These are phyloP conservation scores for Dorcus parallelipipedus DNA, from an alignment of 2,888 invertebrate genomes.

Conservation along the genomic window DNA sequence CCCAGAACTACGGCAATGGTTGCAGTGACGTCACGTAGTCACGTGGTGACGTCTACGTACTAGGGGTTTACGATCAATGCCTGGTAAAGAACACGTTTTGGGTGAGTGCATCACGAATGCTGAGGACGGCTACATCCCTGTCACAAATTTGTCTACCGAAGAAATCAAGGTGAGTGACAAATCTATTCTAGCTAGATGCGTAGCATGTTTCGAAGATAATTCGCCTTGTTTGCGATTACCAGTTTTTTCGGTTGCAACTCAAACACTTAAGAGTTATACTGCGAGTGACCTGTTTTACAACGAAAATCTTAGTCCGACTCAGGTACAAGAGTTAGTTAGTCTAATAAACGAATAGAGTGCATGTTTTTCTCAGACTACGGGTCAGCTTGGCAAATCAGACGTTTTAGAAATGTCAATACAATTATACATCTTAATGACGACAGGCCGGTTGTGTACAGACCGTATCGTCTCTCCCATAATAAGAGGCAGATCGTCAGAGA, in stretches of 20 bases:
- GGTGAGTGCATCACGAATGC: constrained; percentile 1
- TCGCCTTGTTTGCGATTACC: neutral
- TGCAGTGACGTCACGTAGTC: neutral
- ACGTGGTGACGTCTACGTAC: constrained; percentile 1
- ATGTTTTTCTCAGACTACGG: constrained; percentile 5
- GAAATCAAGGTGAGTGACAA: neutral
- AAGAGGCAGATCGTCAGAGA: constrained; percentile 22
- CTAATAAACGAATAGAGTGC: constrained; percentile 6
- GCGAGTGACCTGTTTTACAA: neutral
- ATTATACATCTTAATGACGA: constrained; percentile 29
- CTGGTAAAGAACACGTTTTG: neutral
- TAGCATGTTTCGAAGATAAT: neutral
- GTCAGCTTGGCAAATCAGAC: neutral
- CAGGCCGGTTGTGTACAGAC: constrained; percentile 30
- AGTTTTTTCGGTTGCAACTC: neutral
- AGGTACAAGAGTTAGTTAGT: neutral
- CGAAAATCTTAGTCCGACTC: neutral
- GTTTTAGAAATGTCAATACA: constrained; percentile 1
- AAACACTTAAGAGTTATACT: neutral
- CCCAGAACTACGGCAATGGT: neutral
- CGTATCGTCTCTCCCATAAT: constrained; percentile 30
- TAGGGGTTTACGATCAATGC: neutral
- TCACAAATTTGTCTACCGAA: neutral
- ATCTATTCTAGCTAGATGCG: constrained; percentile 1
- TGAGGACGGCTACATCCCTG: neutral